Evolutionary conservation across 2,888 invertebrate species (phyloP), one percentile per base, ranked within the genome.

Genomic region (Nomada ferruginata): DNA sequence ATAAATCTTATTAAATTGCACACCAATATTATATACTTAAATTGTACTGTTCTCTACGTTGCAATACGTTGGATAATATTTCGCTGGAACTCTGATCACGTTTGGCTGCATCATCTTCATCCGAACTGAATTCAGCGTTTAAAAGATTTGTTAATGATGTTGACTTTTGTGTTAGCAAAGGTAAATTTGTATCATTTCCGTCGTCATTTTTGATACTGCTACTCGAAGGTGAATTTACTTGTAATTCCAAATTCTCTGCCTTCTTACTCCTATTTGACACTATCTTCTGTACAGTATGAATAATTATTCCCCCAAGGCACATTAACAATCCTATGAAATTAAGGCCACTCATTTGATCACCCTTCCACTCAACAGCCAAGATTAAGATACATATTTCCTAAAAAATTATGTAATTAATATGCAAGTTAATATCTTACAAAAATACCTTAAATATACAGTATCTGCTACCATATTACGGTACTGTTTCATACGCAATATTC

Each of bases 371-470:
- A 70, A 98, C 97, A 0, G 99, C 99, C 88, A 99, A 94, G 64
- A 97, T 96, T 89, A 99, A 94, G 83, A 98, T 98, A 92, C 97
- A 97, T 92, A 99, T 96, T 95, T 99, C 99, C 98, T 99, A 94
- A 2, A 74, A 89, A 71, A 26, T 53, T 4, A n/a, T 15, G 23
- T 26, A 63, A 61, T 50, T 50, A 23, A 29, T 2, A 20, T 15
- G 20, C 13, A 57, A 23, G 47, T 50, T 18, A 47, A 10, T 20
- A 4, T 20, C 15, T 5, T 50, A 36, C 11, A 63, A 11, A 57
- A 20, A 36, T 7, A 36, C 36, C 36, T 52, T 42, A 42, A 2
- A 3, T 66, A 72, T 42, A n/a, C 36, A 36, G 7, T 36, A 36
- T 7, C 36, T 36, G 36, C 7, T 26, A 47, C 52, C 60, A 50